Evolutionary conservation across 2,113 vertebrate species (phyloP).

Genomic region (Podarcis cretensis): DNA sequence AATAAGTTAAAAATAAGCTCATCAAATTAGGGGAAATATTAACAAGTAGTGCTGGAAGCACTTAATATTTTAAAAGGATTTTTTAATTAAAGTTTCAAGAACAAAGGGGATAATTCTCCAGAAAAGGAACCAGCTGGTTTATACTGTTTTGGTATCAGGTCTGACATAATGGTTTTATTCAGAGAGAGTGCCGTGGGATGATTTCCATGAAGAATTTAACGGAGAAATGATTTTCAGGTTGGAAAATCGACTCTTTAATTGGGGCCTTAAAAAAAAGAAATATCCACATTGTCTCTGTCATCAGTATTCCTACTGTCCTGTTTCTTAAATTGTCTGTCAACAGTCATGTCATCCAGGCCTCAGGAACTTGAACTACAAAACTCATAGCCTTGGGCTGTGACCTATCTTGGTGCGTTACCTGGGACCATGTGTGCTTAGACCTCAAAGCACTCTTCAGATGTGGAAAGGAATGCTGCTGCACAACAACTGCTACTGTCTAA

Average conservation of each 20-base stretch:
- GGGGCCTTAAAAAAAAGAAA: neutral
- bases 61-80: neutral
- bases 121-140: neutral
- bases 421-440: neutral
- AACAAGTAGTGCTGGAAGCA: neutral
- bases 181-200: neutral
- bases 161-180: neutral
- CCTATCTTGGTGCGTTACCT: too few relatives aligned
- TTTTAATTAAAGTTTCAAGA: constrained; percentile 8
- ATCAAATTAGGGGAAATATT: neutral
- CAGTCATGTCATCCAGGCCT: neutral
- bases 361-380: neutral
- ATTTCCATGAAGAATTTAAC: neutral
- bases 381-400: neutral
- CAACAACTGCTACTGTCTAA: too few relatives aligned
- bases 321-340: neutral
- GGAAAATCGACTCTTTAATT: neutral
- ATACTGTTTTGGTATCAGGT: neutral
- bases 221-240: neutral
- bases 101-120: neutral
- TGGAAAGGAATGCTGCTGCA: neutral
- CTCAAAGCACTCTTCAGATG: neutral
- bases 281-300: neutral
- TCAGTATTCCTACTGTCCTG: neutral
- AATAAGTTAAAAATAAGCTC: constrained; percentile 9